Conservation (phyloP, 2,113 vertebrate genomes). For the Smithornis capensis region DNA sequence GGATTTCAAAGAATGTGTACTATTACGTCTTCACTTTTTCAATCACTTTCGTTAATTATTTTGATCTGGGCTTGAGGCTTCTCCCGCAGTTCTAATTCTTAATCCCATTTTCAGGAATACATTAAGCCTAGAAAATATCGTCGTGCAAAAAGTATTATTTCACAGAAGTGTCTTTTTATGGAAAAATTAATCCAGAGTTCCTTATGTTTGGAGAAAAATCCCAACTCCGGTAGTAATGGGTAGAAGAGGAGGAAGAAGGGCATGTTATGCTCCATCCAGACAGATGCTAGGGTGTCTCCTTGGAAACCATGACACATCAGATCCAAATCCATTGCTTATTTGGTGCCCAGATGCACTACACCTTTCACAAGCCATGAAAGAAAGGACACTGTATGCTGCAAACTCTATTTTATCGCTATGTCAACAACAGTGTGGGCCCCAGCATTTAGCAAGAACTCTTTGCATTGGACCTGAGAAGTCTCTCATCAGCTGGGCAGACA, state of each 20-base stretch:
- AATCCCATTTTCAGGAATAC: background rate
- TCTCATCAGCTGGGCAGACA: background rate
- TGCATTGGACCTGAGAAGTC: constrained; percentile 4
- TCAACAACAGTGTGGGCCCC: background rate
- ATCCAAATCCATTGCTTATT: background rate
- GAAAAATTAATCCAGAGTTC: background rate
- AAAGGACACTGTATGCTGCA: background rate
- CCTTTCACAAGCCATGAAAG: background rate
- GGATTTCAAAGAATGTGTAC: background rate
- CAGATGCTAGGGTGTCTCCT: background rate
- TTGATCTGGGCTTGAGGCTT: background rate
- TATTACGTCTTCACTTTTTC: background rate
- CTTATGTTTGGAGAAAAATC: background rate
- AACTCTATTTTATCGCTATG: background rate
- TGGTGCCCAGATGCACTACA: background rate
- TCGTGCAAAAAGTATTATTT: background rate
- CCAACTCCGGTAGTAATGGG: accelerated
- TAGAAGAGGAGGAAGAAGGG: background rate
- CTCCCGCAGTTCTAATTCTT: background rate
- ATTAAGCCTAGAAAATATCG: background rate
- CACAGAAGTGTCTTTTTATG: background rate
- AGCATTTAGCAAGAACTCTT: constrained; percentile 11
- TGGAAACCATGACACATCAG: background rate
- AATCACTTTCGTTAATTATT: background rate
- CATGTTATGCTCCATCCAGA: background rate